Evolutionary conservation across 2,113 vertebrate species (phyloP).

Genomic region (Chaenocephalus aceratus): DNA sequence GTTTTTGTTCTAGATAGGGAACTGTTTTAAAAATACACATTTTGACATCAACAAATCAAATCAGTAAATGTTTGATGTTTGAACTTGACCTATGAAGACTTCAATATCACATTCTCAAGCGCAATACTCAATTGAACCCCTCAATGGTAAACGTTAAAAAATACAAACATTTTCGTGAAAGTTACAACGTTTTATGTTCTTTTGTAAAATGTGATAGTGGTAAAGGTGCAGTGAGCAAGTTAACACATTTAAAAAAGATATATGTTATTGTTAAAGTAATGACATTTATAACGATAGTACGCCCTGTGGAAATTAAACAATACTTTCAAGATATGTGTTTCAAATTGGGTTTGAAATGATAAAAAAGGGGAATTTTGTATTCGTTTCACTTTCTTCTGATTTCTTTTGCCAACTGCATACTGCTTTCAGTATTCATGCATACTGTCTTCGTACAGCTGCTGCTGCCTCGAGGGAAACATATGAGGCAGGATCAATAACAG

Average conservation of each 20-base stretch:
- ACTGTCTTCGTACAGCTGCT: not conserved
- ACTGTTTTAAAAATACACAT: not conserved
- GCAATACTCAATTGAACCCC: too few species aligned
- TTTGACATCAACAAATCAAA: too few species aligned
- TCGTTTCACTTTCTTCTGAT: not conserved
- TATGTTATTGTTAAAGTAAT: not conserved
- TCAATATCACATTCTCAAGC: too few species aligned
- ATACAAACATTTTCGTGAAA: too few species aligned
- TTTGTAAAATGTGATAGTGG: too few species aligned
- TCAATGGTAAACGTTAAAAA: too few species aligned
- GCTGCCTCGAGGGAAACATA: slow-evolving; percentile 17
- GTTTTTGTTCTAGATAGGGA: not conserved
- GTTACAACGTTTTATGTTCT: too few species aligned
- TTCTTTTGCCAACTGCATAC: not conserved
- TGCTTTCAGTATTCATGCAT: not conserved
- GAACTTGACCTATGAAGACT: not conserved
- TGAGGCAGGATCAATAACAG: not conserved
- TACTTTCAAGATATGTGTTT: not conserved
- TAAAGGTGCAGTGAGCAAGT: not conserved
- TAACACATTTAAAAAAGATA: too few species aligned
- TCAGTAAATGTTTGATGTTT: too few species aligned
- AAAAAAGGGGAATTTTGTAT: not conserved
- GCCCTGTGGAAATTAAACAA: not conserved
- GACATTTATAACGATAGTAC: not conserved
- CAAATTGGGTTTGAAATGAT: not conserved